Base-by-base conservation (phyloP, 1,140 invertebrate species). In the Coelopa frigida region DNA sequence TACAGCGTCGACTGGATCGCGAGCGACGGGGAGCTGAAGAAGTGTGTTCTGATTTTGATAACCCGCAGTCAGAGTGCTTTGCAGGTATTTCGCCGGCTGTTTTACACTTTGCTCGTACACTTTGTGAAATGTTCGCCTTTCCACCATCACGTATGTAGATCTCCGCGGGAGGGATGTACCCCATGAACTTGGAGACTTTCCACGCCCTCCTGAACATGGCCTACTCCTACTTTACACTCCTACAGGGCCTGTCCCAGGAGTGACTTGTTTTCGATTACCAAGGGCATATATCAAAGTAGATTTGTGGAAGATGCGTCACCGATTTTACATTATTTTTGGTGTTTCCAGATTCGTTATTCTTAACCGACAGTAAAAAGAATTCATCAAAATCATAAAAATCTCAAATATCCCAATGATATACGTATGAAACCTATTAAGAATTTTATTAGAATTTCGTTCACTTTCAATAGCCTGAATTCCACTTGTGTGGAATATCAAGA, bases 111-210 rank as follows among this genome's bases (percentile, higher is more conserved):
- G 38, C 24, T 33, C 3, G 15, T 21, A 32, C 22, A 5, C n/a
- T 45, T 38, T 37, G 15, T 46, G 15, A 26, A 35, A 14, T 33
- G 8, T 45, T 38, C 14, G 23, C 8, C 21, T 17, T 33, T 33
- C 31, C 17, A 23, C 7, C 27, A 3, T 24, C n/a, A n/a, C n/a
- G n/a, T n/a, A n/a, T n/a, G n/a, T n/a, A 49, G 47, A 42, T 49
- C 3, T 20, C 3, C 5, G 47, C 40, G 27, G 47, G 47, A 14
- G 47, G 47, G 3, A 38, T 49, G 26, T 43, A 37, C 31, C 47
- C 47, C 0, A 49, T 49, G 47, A 49, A 29, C n/a, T 23, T 49
- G 22, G 29, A 49, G 11, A 33, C 47, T 31, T 43, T 49, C 38
- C 47, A 49, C 29, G 24, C 32, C 5, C 5, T 49, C 5, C 23